Percentiles rank a stretch among this genome's conserved stretches.
Conservation (phyloP, 2,797 vertebrate genomes). For the Poliocrania exsul region DNA sequence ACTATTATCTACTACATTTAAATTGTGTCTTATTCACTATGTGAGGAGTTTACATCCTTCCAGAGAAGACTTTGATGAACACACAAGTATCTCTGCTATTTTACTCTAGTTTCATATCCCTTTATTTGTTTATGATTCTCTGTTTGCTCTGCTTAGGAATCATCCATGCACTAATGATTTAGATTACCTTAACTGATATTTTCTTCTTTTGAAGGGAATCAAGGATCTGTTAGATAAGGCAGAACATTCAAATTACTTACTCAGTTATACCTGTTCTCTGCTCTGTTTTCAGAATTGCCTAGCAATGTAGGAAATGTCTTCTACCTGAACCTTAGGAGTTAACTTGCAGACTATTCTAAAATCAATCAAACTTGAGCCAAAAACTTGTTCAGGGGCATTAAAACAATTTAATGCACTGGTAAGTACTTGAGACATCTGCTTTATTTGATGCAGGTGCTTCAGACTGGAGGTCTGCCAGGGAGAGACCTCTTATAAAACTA, state of each 20-base stretch:
- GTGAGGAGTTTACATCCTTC: neutral
- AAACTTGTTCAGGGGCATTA: neutral
- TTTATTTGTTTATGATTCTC: neutral
- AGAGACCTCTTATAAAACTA: neutral
- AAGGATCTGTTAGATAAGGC: neutral
- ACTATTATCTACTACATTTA: neutral
- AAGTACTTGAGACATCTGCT: neutral
- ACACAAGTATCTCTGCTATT: neutral
- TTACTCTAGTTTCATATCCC: neutral
- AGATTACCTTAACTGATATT: neutral
- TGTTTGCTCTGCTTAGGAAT: neutral
- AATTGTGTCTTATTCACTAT: rapidly evolving
- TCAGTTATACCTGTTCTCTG: neutral
- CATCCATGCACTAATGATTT: neutral
- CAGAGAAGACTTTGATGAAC: neutral
- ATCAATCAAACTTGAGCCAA: neutral
- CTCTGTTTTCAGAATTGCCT: neutral
- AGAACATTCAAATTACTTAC: neutral
- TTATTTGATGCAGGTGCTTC: neutral
- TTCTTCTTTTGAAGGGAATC: neutral
- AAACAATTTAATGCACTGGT: neutral
- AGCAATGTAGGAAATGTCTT: neutral
- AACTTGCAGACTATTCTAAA: neutral
- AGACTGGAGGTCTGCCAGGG: neutral
- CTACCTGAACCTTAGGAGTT: neutral